Conservation (phyloP, 1,140 invertebrate species). For the Saxidomus purpurata region DNA sequence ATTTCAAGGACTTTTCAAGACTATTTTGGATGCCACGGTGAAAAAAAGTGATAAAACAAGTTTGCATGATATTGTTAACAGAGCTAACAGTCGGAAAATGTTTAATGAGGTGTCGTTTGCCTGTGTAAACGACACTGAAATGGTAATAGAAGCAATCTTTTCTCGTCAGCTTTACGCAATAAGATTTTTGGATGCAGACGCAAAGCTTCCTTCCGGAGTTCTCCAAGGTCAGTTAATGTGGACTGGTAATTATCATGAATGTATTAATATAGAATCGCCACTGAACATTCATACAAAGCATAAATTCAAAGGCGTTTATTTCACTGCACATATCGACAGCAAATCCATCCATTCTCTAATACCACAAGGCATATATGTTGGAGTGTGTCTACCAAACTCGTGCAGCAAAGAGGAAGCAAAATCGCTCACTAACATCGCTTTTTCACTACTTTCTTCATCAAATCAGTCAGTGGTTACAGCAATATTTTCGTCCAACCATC, state of each 20-base stretch:
- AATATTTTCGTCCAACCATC: background rate
- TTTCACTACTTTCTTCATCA: background rate
- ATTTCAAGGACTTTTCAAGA: background rate
- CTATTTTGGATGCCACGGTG: background rate
- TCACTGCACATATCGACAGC: background rate
- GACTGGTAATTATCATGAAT: constrained; percentile 50
- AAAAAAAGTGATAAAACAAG: background rate
- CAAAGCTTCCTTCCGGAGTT: constrained; percentile 57
- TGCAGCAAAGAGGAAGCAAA: constrained; percentile 42
- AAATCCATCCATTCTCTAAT: background rate
- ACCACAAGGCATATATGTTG: background rate
- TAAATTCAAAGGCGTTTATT: constrained; percentile 34
- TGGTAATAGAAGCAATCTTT: background rate
- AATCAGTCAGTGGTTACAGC: background rate
- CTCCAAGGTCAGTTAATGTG: constrained; percentile 38
- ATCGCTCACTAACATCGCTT: background rate
- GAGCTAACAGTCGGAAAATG: background rate
- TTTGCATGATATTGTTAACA: background rate
- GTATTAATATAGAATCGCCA: background rate
- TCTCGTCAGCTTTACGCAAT: background rate
- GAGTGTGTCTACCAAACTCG: constrained; percentile 59
- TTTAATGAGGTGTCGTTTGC: background rate
- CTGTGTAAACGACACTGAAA: constrained; percentile 37
- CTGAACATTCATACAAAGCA: background rate
- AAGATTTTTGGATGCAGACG: constrained; percentile 40